A percentile compares a stretch with the other conserved stretches of the same genome.
phyloP scores from a whole-genome alignment of 37 sponge, comb jelly and placozoan species.

The Diacarnus erythraeanus region DNA sequence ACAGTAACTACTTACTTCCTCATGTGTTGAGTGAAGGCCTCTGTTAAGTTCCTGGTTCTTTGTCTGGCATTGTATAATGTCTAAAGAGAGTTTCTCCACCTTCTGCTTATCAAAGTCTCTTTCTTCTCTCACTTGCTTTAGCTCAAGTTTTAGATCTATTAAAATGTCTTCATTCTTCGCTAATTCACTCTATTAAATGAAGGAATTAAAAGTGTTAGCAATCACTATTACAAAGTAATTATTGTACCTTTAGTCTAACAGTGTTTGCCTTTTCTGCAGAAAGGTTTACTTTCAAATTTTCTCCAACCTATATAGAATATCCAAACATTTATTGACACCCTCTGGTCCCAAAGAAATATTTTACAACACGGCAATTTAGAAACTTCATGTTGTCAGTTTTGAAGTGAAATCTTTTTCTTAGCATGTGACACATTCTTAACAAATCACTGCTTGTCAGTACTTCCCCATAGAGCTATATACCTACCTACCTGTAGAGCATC shows the following conservation, averaged over 20 bases:
- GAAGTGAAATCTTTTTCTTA: too few species aligned
- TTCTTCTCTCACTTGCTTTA: slow-evolving; percentile 1
- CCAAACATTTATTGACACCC: too few species aligned
- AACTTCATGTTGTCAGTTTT: too few species aligned
- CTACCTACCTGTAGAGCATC: neutral
- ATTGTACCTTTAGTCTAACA: neutral
- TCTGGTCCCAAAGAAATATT: too few species aligned
- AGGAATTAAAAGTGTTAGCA: neutral
- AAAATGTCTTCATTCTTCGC: neutral
- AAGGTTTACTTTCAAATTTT: too few species aligned
- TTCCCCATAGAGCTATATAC: too few species aligned
- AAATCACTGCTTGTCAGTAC: too few species aligned
- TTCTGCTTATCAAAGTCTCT: neutral
- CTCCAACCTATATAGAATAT: too few species aligned
- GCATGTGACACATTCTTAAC: too few species aligned
- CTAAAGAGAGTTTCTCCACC: neutral
- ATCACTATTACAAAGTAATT: neutral
- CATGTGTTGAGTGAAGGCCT: neutral
- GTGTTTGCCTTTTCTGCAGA: too few species aligned
- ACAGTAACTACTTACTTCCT: neutral
- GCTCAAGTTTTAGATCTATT: neutral
- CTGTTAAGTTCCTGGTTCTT: neutral
- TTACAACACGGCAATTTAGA: too few species aligned
- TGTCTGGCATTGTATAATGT: neutral
- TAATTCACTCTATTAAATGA: neutral